A percentile compares a stretch with the other conserved stretches of the same genome.
Evolutionary conservation across 2,888 invertebrate species (phyloP).

Genomic region (Phyto melanocephala): DNA sequence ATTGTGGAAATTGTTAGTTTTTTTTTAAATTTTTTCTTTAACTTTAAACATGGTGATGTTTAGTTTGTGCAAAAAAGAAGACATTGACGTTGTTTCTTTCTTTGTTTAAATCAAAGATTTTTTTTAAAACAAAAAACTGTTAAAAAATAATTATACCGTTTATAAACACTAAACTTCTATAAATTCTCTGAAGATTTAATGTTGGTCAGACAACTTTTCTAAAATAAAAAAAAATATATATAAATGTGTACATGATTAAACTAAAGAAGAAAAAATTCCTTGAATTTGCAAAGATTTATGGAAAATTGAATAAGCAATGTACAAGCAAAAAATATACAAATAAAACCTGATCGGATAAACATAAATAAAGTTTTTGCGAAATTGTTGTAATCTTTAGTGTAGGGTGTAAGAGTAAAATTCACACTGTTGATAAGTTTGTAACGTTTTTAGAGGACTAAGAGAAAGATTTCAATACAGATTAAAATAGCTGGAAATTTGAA

Average conservation of each 20-base stretch:
- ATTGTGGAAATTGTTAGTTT: slow-evolving; percentile 16
- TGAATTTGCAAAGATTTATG: slow-evolving; percentile 56
- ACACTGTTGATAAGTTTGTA: background rate
- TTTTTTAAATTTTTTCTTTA: background rate
- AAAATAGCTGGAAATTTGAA: too few species aligned
- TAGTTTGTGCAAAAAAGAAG: slow-evolving; percentile 4
- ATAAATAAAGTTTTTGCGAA: slow-evolving; percentile 13
- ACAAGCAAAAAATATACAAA: background rate
- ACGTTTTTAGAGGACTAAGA: background rate
- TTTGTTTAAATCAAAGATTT: slow-evolving; percentile 3
- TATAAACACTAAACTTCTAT: slow-evolving; percentile 26
- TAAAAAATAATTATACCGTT: slow-evolving; percentile 40
- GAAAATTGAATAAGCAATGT: slow-evolving; percentile 28
- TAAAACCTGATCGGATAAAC: background rate
- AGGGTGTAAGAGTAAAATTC: background rate
- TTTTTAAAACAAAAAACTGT: slow-evolving; percentile 15
- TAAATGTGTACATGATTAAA: background rate
- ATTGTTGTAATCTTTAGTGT: slow-evolving; percentile 9
- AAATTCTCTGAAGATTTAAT: slow-evolving; percentile 55
- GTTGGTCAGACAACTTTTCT: slow-evolving; percentile 60
- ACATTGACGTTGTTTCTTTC: background rate
- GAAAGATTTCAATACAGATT: too few species aligned
- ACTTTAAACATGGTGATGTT: slow-evolving; percentile 29
- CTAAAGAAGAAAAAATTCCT: background rate
- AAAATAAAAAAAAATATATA: too few species aligned